phyloP scores from a whole-genome alignment of 1,140 invertebrate species.

The Eubasilissa regina region DNA sequence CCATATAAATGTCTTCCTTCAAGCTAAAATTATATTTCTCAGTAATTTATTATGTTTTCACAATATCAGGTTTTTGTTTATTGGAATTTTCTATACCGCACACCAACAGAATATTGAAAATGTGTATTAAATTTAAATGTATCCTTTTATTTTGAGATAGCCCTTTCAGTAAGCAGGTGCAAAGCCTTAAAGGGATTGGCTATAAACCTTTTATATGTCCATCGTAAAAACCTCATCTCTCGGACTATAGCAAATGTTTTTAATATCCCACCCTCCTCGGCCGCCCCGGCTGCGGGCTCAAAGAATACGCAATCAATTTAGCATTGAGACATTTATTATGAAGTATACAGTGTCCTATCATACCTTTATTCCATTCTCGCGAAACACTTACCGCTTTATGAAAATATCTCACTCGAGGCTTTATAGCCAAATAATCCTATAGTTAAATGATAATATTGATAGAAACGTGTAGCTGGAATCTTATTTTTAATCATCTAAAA shows the following conservation, averaged over 20 bases:
- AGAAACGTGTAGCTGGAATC: no score
- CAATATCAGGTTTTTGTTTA: background rate
- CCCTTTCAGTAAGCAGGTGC: conserved; percentile 37
- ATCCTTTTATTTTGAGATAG: conserved; percentile 7
- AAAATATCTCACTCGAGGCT: no score
- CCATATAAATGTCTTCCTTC: no score
- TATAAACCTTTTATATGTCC: conserved; percentile 38
- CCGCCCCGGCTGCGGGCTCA: background rate
- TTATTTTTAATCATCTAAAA: no score
- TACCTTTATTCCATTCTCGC: no score
- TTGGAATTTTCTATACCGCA: background rate
- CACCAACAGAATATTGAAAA: conserved; percentile 15
- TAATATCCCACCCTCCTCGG: conserved; percentile 20
- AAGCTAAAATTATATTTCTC: background rate
- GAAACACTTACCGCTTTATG: no score
- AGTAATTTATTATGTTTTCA: background rate
- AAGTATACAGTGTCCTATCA: no score
- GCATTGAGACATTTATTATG: conserved; percentile 21
- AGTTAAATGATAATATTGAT: no score
- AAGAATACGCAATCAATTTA: conserved; percentile 29
- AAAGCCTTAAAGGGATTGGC: conserved; percentile 13
- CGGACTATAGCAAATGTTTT: conserved; percentile 38
- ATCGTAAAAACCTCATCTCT: conserved; percentile 37
- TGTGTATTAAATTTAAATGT: conserved; percentile 30
- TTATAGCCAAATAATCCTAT: no score